Evolutionary conservation across 2,113 vertebrate genomes (phyloP), one percentile per base, ranked within the genome.

Genomic region (Echinops telfairi): DNA sequence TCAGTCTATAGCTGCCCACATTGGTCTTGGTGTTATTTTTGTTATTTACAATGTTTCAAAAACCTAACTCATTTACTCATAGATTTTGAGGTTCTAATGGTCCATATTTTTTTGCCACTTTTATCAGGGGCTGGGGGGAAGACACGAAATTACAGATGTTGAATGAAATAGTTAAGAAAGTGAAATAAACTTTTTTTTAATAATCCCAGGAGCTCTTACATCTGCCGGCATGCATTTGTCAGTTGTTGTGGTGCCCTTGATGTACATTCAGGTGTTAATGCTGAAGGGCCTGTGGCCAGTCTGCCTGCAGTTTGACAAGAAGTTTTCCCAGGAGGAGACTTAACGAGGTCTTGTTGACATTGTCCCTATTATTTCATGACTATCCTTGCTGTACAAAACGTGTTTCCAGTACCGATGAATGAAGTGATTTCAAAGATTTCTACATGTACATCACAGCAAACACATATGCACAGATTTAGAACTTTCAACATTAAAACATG

Each of bases 331-430:
- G 86, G n/a, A 93, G 84, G 33, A 78, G 60, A 15, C 4, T 76
- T 83, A 85, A 89, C 71, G 93, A 90, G 14, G 85, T 88, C 60
- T 81, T 12, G 53, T 16, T 68, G 31, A 76, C 40, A 68, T 15
- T 68, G 17, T 81, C 71, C 19, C 57, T 57, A 17, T 77, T 83
- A 38, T 91, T 88, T 87, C 75, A 85, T 60, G 91, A 27, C 62
- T n/a, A n/a, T 71, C 19, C 10, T 38, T 68, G n/a, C 23, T 85
- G 0, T 66, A 12, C 64, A 79, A 81, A 64, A 38, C 6, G 76
- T 38, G 2, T 60, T 79, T 87, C 20, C 62, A 6, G 57, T 94
- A 64, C 33, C 70, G 8, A 33, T 90, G 88, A 94, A 84, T 76
- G 33, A 71, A 33, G 47, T 25, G 14, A 11, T 92, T 87, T 60